Base-by-base conservation (phyloP, 2,888 invertebrate genomes). In the Acrobeloides nanus region DNA sequence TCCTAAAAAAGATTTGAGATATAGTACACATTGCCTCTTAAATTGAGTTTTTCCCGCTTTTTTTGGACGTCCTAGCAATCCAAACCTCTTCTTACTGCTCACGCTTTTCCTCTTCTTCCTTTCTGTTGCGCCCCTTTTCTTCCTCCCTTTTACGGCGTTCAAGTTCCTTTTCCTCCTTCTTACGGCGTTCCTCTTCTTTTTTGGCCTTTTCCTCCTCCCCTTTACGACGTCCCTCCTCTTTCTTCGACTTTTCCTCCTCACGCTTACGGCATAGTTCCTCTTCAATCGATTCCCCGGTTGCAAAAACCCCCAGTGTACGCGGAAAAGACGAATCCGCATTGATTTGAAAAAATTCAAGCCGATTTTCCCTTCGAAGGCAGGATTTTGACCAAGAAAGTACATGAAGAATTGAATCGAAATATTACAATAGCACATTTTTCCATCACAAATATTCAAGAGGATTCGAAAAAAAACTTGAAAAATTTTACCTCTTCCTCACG, bases 61-160 rank as follows among this genome's bases (percentile, higher is more conserved):
- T n/a, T 15, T 10, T 0, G n/a, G n/a, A n/a, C n/a, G n/a, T n/a
- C n/a, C n/a, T n/a, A n/a, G n/a, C n/a, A n/a, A n/a, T n/a, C 10
- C 20, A 27, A 18, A 51, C 59, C 46, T 58, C 12, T 4, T 35
- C 21, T 23, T 20, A 10, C 18, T 43, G 20, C 24, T 43, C 38
- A 20, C 23, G 32, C 40, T 62, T 62, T 38, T 55, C 55, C 46
- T 53, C 57, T 26, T 65, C 59, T n/a, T 51, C 34, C 2, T 51
- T 55, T 46, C 40, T 49, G 18, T n/a, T 20, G 34, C 21, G 10
- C 18, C 33, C 31, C 8, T 29, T 15, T 33, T n/a, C n/a, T 5
- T 25, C 29, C 27, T 24, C 29, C 29, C 29, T 48, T 35, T 23
- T 29, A 17, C 18, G 8, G 26, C 34, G n/a, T 15, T 43, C 17